A percentile compares a stretch with the other conserved stretches of the same genome.
Conservation (phyloP, 53 echinoderm and acorn worm species). For the Actinopyga echinites region DNA sequence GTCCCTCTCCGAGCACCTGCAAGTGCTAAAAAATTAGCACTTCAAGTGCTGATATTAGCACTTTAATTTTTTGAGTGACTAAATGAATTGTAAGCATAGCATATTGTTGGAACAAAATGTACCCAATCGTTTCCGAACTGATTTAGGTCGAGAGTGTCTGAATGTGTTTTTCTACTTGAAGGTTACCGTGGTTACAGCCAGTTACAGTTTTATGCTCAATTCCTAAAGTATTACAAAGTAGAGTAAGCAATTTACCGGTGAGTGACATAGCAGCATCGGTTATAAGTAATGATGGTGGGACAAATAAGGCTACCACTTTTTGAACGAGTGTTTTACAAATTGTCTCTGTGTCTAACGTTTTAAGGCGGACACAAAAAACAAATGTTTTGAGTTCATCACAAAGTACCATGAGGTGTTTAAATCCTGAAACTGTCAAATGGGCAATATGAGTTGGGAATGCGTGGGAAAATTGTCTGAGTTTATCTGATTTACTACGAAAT, state of each 20-base stretch:
- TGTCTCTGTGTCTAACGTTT: too few species aligned
- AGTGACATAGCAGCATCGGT: conserved; percentile 38
- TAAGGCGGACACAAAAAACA: conserved; percentile 25
- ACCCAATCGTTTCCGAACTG: conserved; percentile 42
- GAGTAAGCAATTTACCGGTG: conserved; percentile 27
- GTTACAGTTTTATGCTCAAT: conserved; percentile 46
- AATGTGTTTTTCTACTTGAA: conserved; percentile 51
- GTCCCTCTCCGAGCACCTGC: too few species aligned
- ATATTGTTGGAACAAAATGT: not conserved
- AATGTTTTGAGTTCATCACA: conserved; percentile 47
- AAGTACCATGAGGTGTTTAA: conserved; percentile 23
- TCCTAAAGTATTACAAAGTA: conserved; percentile 44
- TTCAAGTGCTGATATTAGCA: too few species aligned
- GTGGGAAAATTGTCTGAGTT: not conserved
- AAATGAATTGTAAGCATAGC: conserved; percentile 39
- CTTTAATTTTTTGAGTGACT: conserved; percentile 10
- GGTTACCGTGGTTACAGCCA: conserved; percentile 43
- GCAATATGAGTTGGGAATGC: conserved; percentile 7
- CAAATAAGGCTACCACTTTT: too few species aligned
- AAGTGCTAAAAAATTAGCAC: too few species aligned
- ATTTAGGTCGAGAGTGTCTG: conserved; percentile 39
- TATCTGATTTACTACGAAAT: not conserved
- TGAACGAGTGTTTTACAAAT: too few species aligned
- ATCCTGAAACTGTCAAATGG: conserved; percentile 26
- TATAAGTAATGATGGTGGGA: conserved; percentile 47